Evolutionary conservation across 1,140 invertebrate genomes (phyloP).

Genomic region (Pogonus chalceus): DNA sequence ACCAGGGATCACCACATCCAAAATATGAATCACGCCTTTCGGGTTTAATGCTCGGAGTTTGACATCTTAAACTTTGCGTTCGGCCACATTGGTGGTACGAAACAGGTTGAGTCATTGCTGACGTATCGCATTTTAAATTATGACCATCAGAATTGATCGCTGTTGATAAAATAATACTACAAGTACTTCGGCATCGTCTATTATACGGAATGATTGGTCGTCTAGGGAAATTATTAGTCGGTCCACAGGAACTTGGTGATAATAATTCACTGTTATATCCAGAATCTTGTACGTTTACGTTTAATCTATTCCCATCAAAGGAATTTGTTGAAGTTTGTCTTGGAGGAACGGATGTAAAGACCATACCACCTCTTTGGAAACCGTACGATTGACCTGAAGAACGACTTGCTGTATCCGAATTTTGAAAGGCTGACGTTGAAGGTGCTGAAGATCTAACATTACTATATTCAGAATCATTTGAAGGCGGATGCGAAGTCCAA

Average conservation of each 20-base stretch:
- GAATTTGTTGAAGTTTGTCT: conserved; percentile 14
- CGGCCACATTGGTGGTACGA: conserved; percentile 16
- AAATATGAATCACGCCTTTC: conserved; percentile 21
- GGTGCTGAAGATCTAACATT: conserved; percentile 4
- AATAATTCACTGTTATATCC: conserved; percentile 42
- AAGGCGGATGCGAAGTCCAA: conserved; percentile 31
- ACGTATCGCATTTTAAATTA: neutral
- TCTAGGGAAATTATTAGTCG: conserved; percentile 26
- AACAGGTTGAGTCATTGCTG: conserved; percentile 11
- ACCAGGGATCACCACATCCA: conserved; percentile 33
- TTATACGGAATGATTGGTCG: conserved; percentile 31
- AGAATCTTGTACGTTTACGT: conserved; percentile 31
- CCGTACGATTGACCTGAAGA: conserved; percentile 9
- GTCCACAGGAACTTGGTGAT: conserved; percentile 31
- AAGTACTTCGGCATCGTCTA: conserved; percentile 51
- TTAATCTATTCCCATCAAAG: conserved; percentile 14
- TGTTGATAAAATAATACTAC: conserved; percentile 52
- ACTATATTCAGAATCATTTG: neutral
- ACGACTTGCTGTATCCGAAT: conserved; percentile 10
- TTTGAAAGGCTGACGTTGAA: neutral
- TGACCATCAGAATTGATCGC: conserved; percentile 29
- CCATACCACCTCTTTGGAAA: conserved; percentile 43
- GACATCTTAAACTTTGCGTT: conserved; percentile 32
- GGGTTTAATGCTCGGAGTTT: conserved; percentile 22
- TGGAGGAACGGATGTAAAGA: conserved; percentile 43